Conservation (phyloP, 2,113 vertebrate genomes). For the Thunnus thynnus region DNA sequence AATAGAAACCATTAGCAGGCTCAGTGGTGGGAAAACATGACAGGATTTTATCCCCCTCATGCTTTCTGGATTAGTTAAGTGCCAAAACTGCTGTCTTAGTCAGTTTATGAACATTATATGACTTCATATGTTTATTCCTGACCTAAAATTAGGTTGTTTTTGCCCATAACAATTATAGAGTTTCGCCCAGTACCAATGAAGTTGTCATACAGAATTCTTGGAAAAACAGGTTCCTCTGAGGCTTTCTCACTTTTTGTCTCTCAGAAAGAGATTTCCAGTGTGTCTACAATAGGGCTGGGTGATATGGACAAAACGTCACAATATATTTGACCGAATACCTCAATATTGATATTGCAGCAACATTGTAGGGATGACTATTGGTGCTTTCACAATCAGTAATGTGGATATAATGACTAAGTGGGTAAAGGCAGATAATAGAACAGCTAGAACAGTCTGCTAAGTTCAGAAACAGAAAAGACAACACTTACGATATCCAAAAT, state of each 20-base stretch:
- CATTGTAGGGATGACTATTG: too few species aligned
- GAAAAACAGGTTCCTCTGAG: neutral
- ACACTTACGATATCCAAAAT: too few species aligned
- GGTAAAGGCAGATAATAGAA: too few species aligned
- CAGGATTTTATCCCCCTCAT: neutral
- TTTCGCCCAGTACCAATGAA: neutral
- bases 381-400: too few species aligned
- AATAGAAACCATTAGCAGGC: conserved; percentile 70
- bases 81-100: conserved; percentile 13
- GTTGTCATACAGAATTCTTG: neutral
- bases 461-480: too few species aligned
- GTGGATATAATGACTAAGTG: too few species aligned
- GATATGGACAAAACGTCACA: too few species aligned
- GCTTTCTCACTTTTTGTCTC: neutral
- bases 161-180: neutral
- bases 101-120: conserved; percentile 5
- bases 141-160: neutral
- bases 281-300: too few species aligned
- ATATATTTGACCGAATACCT: too few species aligned
- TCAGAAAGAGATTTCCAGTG: neutral
- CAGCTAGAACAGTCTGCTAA: too few species aligned
- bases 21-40: conserved; percentile 45
- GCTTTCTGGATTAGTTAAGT: conserved; percentile 25
- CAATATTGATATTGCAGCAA: neutral
- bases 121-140: neutral